Conservation (phyloP, 2,113 vertebrate species). For the Dermatemys mawii region DNA sequence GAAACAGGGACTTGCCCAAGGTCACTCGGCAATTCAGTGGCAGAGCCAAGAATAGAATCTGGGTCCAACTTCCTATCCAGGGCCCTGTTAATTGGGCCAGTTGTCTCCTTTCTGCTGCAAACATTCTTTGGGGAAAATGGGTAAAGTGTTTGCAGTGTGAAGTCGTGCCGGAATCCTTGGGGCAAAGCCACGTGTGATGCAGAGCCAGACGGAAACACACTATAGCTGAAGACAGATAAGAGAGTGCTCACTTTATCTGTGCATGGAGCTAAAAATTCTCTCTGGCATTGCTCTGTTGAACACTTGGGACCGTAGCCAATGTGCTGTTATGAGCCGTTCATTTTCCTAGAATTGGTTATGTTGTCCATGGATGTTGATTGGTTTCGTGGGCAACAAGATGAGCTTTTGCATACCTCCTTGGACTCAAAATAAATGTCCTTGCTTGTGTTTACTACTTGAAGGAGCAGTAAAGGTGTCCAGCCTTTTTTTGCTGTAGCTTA, state of each 20-base stretch:
- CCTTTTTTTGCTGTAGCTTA: neutral
- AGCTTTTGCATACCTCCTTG: neutral
- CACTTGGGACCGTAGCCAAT: neutral
- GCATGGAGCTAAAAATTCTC: neutral
- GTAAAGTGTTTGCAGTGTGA: neutral
- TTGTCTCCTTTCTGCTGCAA: neutral
- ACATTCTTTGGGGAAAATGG: neutral
- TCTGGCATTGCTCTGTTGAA: neutral
- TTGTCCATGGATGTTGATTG: neutral
- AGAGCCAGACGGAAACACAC: neutral
- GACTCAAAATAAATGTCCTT: neutral
- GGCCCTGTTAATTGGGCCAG: neutral
- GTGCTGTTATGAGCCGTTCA: neutral
- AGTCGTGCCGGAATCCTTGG: neutral
- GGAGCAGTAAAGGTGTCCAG: neutral
- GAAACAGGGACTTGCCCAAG: neutral
- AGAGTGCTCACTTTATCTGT: neutral
- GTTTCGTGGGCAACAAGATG: neutral
- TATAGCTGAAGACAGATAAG: neutral
- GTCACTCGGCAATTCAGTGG: neutral
- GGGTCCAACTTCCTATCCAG: neutral
- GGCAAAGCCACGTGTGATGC: neutral
- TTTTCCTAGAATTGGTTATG: neutral
- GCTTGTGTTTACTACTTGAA: fast-evolving
- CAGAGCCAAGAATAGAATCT: neutral